A percentile compares a stretch with the other conserved stretches of the same genome.
Conservation (phyloP, 1,140 invertebrate species). For the Pectinophora gossypiella region DNA sequence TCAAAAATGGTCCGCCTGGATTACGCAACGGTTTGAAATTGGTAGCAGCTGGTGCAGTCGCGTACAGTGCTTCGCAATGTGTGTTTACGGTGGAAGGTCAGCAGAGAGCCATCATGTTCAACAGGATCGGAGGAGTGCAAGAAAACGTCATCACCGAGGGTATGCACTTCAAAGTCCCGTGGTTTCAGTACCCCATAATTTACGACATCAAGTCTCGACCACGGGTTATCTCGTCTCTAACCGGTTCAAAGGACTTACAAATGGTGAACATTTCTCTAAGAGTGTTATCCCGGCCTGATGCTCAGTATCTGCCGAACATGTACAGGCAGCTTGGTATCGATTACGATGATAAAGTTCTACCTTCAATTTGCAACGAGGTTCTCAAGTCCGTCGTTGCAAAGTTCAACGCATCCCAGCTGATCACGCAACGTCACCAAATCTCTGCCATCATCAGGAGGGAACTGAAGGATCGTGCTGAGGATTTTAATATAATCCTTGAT, state of each 20-base stretch:
- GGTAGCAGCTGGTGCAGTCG: background rate
- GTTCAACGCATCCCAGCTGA: constrained; percentile 98
- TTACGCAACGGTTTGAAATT: background rate
- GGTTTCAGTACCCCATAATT: constrained; percentile 98
- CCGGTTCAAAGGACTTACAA: constrained; percentile 97
- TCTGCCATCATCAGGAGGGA: background rate
- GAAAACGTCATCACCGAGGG: constrained; percentile 93
- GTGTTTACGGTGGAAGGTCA: constrained; percentile 98
- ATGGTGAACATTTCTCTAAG: constrained; percentile 98
- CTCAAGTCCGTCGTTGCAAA: constrained; percentile 98
- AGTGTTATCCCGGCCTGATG: constrained; percentile 93
- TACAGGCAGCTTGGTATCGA: constrained; percentile 89
- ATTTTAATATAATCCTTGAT: constrained; percentile 98
- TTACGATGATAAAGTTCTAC: constrained; percentile 91
- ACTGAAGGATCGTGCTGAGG: constrained; percentile 91
- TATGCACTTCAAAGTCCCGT: constrained; percentile 95
- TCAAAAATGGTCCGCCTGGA: constrained; percentile 79
- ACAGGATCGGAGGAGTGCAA: constrained; percentile 91
- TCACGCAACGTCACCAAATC: constrained; percentile 85
- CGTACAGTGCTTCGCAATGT: background rate
- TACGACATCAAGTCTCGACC: constrained; percentile 96
- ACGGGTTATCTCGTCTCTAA: constrained; percentile 94
- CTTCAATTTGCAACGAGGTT: constrained; percentile 98
- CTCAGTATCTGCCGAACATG: constrained; percentile 85
- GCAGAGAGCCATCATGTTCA: constrained; percentile 97